phyloP scores from a whole-genome alignment of 2,888 invertebrate species.

The Agrilus mali region DNA sequence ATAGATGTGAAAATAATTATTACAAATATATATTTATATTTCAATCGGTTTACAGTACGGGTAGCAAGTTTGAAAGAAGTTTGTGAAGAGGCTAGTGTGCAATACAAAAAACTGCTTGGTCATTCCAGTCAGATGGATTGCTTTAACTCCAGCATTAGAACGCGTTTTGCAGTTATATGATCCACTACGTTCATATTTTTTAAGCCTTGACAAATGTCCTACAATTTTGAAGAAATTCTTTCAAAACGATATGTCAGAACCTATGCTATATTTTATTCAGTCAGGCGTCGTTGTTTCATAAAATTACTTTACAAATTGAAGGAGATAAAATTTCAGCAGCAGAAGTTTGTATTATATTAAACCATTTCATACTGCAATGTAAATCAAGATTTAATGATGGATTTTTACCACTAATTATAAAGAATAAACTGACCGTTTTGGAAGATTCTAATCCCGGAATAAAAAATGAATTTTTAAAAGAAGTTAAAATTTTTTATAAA shows the following conservation, averaged over 20 bases:
- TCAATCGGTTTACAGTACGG: conserved; percentile 16
- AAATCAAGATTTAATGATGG: conserved; percentile 10
- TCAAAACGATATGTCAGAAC: conserved; percentile 15
- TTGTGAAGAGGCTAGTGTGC: conserved; percentile 14
- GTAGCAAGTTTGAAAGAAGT: conserved; percentile 16
- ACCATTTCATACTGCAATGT: conserved; percentile 13
- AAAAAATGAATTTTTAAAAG: conserved; percentile 7
- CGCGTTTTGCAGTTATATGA: conserved; percentile 17
- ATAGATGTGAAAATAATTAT: conserved; percentile 17
- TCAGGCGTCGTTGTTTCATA: conserved; percentile 14
- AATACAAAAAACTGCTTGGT: conserved; percentile 17
- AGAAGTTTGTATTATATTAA: conserved; percentile 14
- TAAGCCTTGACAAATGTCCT: conserved; percentile 18
- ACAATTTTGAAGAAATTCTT: conserved; percentile 18
- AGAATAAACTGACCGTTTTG: conserved; percentile 38
- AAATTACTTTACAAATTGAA: conserved; percentile 2
- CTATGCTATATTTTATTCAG: conserved; percentile 17
- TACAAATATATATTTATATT: conserved; percentile 16
- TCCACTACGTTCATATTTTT: conserved; percentile 18
- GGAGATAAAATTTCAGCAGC: conserved; percentile 13
- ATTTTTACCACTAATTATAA: conserved; percentile 37
- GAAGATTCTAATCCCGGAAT: conserved; percentile 28
- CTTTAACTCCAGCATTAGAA: conserved; percentile 15
- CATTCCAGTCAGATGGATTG: conserved; percentile 17
- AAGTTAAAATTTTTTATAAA: conserved; percentile 8